Evolutionary conservation across 92 coral and sea anemone genomes (phyloP).

Genomic region (Porites evermanni): DNA sequence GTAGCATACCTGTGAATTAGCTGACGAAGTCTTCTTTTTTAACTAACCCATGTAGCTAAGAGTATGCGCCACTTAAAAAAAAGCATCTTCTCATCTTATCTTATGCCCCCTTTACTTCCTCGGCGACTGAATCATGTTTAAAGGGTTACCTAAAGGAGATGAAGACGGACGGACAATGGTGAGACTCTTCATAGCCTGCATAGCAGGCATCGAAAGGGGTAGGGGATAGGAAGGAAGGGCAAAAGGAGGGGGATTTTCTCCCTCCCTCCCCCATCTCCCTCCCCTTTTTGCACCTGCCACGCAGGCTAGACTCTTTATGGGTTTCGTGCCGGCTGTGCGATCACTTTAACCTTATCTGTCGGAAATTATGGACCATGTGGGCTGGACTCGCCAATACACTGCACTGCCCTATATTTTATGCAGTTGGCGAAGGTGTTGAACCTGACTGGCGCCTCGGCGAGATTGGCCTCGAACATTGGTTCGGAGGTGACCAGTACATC

Average conservation of each 20-base stretch:
- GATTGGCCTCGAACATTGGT: slow-evolving; percentile 24
- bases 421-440: slow-evolving; percentile 32
- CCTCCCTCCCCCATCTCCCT: too few relatives aligned
- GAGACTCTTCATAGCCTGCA: not conserved
- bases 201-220: too few relatives aligned
- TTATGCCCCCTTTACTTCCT: slow-evolving; percentile 30
- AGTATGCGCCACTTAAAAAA: too few relatives aligned
- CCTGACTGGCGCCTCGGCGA: slow-evolving; percentile 25
- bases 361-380: not conserved
- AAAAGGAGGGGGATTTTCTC: too few relatives aligned
- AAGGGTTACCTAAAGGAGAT: slow-evolving; percentile 41
- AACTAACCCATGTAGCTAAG: too few relatives aligned
- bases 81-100: not conserved
- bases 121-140: slow-evolving; percentile 50
- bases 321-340: slow-evolving; percentile 35
- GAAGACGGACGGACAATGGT: slow-evolving; percentile 11
- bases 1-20: too few relatives aligned
- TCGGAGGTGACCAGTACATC: not conserved
- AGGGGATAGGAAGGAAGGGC: too few relatives aligned
- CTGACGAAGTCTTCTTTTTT: too few relatives aligned
- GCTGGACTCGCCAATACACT: slow-evolving; percentile 36
- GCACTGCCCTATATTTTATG: slow-evolving; percentile 41
- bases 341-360: slow-evolving; percentile 2
- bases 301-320: too few relatives aligned
- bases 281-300: too few relatives aligned